Base-by-base conservation (phyloP, 2,797 vertebrate genomes). In the Tolypeutes matacus region DNA sequence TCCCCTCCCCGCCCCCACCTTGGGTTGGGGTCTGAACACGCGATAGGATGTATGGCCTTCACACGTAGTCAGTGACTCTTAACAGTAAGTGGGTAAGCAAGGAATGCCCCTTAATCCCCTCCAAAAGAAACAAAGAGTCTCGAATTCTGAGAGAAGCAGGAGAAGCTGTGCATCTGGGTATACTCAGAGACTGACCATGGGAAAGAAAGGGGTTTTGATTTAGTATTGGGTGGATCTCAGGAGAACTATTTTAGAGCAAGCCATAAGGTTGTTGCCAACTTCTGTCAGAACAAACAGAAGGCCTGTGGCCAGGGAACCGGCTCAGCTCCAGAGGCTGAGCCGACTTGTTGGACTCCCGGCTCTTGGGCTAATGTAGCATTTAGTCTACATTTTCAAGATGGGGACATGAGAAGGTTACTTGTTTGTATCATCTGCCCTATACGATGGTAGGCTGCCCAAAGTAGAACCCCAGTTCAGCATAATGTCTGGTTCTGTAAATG, bases 21-120 rank as follows among this genome's bases (percentile, higher is more conserved):
- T 15, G n/a, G 67, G 70, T 21, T 15, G 42, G 27, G 18, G 73
- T 83, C 73, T 65, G 49, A 42, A 7, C 21, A 31, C 64, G 39
- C 4, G 20, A 3, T 21, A 2, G 34, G 46, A 8, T 2, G 6
- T 46, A 7, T 7, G 46, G 42, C 62, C 62, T 60, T 39, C 25
- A 27, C 10, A 1, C 6, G 1, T 5, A 15, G 21, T 2, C 7
- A 31, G 7, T 5, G 5, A 15, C 17, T 75, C 12, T 4, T 4
- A 81, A 60, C 36, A 39, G 42, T 36, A 21, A 64, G 46, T n/a
- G 31, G 23, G 34, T 29, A 31, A 73, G 65, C 36, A 14, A 51
- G 58, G 36, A 77, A 13, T 11, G 49, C 49, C 13, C n/a, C 51
- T 81, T 82, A n/a, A 42, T 67, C 12, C 25, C 53, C 90, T 89